These are phyloP conservation scores for Eurystomus glaucurus DNA, from an alignment of 2,797 vertebrate genomes.

Conservation along the genomic window DNA sequence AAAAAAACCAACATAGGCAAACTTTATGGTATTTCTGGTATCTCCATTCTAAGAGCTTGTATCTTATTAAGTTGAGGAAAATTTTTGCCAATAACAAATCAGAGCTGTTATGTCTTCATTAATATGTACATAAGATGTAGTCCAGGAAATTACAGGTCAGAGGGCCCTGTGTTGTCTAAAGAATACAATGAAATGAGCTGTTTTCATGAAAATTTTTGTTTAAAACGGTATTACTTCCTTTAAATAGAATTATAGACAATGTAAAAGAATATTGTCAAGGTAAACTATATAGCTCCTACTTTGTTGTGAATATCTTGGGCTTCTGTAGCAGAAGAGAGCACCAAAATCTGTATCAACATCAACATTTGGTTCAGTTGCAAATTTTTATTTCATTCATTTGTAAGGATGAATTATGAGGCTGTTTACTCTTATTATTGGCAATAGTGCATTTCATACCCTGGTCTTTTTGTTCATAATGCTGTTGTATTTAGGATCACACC, in stretches of 20 bases:
- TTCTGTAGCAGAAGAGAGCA: neutral
- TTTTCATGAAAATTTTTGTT: neutral
- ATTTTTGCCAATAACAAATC: neutral
- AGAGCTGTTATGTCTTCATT: neutral
- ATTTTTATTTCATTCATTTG: neutral
- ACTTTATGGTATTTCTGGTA: neutral
- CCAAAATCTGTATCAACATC: neutral
- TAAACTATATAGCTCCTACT: neutral
- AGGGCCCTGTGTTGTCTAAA: neutral
- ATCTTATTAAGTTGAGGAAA: neutral
- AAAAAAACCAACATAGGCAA: neutral
- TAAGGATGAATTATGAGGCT: neutral
- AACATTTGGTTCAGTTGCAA: neutral
- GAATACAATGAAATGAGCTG: neutral
- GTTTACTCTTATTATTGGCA: neutral
- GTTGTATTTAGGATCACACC: neutral
- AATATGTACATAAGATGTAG: slow-evolving; percentile 1
- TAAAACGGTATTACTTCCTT: neutral
- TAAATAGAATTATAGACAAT: neutral
- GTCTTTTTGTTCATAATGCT: neutral
- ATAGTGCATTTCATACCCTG: neutral
- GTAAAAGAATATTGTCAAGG: neutral
- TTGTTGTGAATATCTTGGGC: neutral
- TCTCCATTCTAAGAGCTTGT: neutral
- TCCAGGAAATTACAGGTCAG: neutral